Base-by-base conservation (phyloP, 2,113 vertebrate genomes). In the Patagioenas fasciata region DNA sequence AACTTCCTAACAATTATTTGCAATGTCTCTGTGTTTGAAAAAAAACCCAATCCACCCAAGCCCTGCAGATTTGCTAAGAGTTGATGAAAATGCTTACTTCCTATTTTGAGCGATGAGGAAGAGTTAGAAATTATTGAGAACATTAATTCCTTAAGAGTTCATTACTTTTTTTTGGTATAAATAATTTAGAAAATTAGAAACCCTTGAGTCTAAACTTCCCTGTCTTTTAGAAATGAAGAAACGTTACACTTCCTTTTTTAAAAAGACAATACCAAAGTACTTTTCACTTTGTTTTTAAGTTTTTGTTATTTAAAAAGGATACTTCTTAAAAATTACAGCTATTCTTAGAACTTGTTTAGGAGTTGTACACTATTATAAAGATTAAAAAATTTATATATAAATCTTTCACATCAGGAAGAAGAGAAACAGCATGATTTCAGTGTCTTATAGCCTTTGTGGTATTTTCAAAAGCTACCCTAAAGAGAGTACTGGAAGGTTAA, bases 381-480 rank as follows among this genome's bases (percentile, higher is more conserved):
- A 21, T 60, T 2, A 13, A 51, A 70, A 64, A 34, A 5, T 2
- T 2, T 11, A 18, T 72, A 3, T 36, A 65, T 66, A 80, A 80
- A 64, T 19, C 17, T 89, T 79, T 91, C 32, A 58, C 18, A 42
- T 51, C 8, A 86, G 53, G 47, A 85, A 85, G 60, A 60, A 64
- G 26, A 80, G 66, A 94, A 81, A n/a, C 16, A 84, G 40, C 38
- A 9, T 62, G 28, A 21, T 71, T 91, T 70, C 51, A 26, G 11
- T 81, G 23, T 29, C 74, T 61, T 44, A 53, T 2, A 80, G 64
- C 36, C 48, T 88, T 74, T 51, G 53, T 80, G 53, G 54, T 82
- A 61, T 95, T 91, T 95, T 93, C 65, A 65, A 69, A 89, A 91
- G 65, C 70, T 80, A 78, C 56, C 40, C 32, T 75, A 31, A 74